phyloP scores from a whole-genome alignment of 2,888 invertebrate species.

The Pheosia gnoma region DNA sequence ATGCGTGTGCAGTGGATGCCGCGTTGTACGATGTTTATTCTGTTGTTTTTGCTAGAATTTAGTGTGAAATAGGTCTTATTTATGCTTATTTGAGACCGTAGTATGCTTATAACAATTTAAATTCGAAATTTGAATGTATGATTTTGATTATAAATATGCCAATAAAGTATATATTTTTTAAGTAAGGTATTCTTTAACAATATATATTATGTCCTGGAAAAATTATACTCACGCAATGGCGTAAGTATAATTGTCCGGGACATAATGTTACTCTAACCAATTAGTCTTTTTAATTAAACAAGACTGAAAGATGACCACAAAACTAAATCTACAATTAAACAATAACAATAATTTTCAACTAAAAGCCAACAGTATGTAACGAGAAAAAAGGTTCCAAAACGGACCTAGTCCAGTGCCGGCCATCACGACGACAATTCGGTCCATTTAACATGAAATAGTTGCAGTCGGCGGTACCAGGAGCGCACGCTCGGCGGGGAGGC shows the following conservation, averaged over 20 bases:
- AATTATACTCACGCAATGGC: too few relatives aligned
- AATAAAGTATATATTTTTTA: too few relatives aligned
- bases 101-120: too few relatives aligned
- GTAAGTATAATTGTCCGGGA: too few relatives aligned
- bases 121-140: too few relatives aligned
- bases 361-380: conserved; percentile 63
- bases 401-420: conserved; percentile 60
- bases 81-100: not conserved
- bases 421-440: conserved; percentile 74
- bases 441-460: conserved; percentile 81
- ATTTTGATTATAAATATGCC: too few relatives aligned
- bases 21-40: conserved; percentile 28
- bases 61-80: not conserved
- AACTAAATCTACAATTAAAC: conserved; percentile 19
- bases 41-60: not conserved
- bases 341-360: conserved; percentile 70
- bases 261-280: too few relatives aligned
- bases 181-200: too few relatives aligned
- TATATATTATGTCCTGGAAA: too few relatives aligned
- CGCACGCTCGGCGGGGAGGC: conserved; percentile 44
- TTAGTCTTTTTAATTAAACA: too few relatives aligned
- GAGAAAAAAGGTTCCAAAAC: conserved; percentile 70
- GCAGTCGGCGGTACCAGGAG: conserved; percentile 42
- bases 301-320: not conserved
- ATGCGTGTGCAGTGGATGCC: conserved; percentile 35